Evolutionary conservation across 2,113 vertebrate genomes (phyloP), one percentile per base, ranked within the genome.

Genomic region (Spizaetus ornatus): DNA sequence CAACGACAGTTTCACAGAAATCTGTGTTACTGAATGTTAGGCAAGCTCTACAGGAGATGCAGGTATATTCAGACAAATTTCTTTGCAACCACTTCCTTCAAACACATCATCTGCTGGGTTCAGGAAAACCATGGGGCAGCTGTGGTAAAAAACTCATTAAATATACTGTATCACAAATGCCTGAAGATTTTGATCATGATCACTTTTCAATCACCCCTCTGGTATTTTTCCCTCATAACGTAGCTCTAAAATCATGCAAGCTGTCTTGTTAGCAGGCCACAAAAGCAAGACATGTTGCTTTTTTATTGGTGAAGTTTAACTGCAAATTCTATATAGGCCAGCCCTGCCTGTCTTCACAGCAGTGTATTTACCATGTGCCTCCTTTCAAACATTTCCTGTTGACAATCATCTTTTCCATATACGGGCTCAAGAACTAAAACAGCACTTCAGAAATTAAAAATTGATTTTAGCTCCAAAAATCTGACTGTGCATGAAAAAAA

Each of bases 361-460:
- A 0, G 71, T 55, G 34, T 62, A 38, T 66, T 70, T 77, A 31
- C 76, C 88, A 83, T 32, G 17, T 62, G 52, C 9, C 45, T 83
- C 71, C 23, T 89, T 91, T 95, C 66, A 91, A 80, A 93, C 38
- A 21, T 55, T 77, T 91, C 78, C 38, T 77, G 45, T 56, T 78
- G 67, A 66, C 71, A 88, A 40, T 23, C 32, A 34, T 66, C 82
- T 87, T 86, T 58, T 50, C 89, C 82, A 74, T 91, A 94, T 73
- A 81, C 0, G 4, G 94, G 48, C 89, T 89, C 47, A 79, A 80
- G 53, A 88, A 82, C 48, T 81, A 82, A 91, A 84, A 91, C n/a
- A 66, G 45, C 56, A 79, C 95, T 96, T 94, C 38, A 93, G 65
- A 95, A 95, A 95, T 91, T 70, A 82, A 87, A 86, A 95, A 81